phyloP scores from a whole-genome alignment of 2,113 vertebrate species.

The Oceanites oceanicus region DNA sequence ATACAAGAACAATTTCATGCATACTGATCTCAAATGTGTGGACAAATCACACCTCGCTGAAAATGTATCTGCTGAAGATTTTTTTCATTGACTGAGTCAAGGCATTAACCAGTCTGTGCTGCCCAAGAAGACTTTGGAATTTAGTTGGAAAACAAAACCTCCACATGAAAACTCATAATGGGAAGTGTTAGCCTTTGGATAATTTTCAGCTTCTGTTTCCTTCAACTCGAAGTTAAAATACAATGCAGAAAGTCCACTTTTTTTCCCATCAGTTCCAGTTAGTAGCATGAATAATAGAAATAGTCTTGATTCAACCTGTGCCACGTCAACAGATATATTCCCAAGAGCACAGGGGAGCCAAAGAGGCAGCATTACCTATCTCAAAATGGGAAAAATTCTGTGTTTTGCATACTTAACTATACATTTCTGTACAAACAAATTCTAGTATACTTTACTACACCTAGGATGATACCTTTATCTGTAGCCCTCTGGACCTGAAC shows the following conservation, averaged over 20 bases:
- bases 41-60: neutral
- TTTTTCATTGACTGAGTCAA: neutral
- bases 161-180: neutral
- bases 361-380: neutral
- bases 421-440: neutral
- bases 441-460: neutral
- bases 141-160: neutral
- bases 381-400: fast-evolving
- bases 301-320: neutral
- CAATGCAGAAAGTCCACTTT: neutral
- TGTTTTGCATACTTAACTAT: neutral
- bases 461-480: neutral
- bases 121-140: neutral
- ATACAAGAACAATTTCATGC: neutral
- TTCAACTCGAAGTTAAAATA: neutral
- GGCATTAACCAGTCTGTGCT: neutral
- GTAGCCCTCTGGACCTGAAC: neutral
- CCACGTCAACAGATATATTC: neutral
- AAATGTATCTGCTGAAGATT: neutral
- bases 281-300: neutral
- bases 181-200: neutral
- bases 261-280: neutral
- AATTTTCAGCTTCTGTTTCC: neutral
- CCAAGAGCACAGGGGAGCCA: neutral
- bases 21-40: neutral